Percentiles rank a stretch among this genome's conserved stretches.
These are phyloP conservation scores for Apteryx owenii DNA, from an alignment of 2,113 vertebrate species.

Conservation along the genomic window DNA sequence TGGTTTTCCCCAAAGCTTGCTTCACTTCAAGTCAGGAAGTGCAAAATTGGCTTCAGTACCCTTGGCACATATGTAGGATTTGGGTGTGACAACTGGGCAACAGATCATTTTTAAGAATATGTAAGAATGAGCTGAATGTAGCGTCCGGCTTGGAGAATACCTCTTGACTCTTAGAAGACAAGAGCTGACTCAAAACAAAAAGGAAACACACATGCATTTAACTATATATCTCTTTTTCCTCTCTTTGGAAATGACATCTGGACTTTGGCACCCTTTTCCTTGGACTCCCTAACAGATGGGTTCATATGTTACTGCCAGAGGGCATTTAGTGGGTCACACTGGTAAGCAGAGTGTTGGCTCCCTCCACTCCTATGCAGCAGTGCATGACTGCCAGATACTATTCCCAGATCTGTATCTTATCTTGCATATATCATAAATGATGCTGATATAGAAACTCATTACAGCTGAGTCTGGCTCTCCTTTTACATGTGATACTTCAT, in stretches of 20 bases:
- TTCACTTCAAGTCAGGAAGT: neutral
- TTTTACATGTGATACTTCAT: neutral
- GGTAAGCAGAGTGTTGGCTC: neutral
- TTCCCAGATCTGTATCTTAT: neutral
- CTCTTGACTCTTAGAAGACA: neutral
- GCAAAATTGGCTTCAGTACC: neutral
- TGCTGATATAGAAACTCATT: conserved; percentile 6
- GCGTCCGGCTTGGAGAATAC: neutral
- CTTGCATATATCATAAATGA: neutral
- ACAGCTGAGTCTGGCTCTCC: neutral
- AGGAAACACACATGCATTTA: neutral
- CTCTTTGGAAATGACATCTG: neutral
- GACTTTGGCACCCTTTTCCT: neutral
- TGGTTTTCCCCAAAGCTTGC: neutral
- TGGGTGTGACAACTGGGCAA: neutral
- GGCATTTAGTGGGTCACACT: neutral
- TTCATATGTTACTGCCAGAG: neutral
- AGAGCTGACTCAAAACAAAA: neutral
- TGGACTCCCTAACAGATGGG: neutral
- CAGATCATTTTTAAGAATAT: neutral
- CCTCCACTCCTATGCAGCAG: neutral
- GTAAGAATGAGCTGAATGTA: neutral
- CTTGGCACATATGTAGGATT: neutral
- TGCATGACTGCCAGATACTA: neutral
- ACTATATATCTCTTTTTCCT: neutral